Evolutionary conservation across 1,140 invertebrate genomes (phyloP).

Genomic region (Heliconius himera): DNA sequence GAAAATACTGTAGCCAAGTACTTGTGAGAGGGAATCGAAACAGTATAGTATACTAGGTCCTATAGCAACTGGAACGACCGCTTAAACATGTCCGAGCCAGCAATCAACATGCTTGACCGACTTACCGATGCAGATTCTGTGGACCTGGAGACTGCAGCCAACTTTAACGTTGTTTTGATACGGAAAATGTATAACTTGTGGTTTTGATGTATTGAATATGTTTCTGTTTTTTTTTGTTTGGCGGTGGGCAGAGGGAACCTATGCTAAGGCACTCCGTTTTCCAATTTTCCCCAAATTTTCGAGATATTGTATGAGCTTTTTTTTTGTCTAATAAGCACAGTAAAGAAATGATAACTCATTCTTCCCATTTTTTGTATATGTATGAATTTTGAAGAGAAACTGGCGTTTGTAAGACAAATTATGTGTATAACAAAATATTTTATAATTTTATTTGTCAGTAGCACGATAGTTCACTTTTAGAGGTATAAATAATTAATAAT

Average conservation of each 20-base stretch:
- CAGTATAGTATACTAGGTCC: not conserved
- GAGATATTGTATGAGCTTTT: no score
- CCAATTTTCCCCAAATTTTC: no score
- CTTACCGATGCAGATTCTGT: constrained; percentile 5
- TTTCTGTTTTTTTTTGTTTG: not conserved
- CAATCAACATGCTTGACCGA: constrained; percentile 26
- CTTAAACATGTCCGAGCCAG: constrained; percentile 26
- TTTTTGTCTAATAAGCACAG: no score
- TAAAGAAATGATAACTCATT: no score
- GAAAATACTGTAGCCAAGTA: not conserved
- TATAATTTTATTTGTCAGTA: no score
- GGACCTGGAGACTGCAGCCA: not conserved
- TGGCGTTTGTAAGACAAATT: no score
- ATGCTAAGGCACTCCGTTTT: not conserved
- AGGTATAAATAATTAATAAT: no score
- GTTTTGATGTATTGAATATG: not conserved
- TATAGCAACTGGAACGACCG: constrained; percentile 17
- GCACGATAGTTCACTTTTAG: no score
- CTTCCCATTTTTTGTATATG: no score
- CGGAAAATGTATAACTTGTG: not conserved
- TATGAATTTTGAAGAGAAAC: no score
- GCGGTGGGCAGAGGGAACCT: not conserved
- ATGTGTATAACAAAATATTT: no score
- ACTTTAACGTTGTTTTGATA: not conserved
- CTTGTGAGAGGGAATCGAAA: not conserved